Base-by-base conservation (phyloP, 2,797 vertebrate species). In the Tarsius wallacei region DNA sequence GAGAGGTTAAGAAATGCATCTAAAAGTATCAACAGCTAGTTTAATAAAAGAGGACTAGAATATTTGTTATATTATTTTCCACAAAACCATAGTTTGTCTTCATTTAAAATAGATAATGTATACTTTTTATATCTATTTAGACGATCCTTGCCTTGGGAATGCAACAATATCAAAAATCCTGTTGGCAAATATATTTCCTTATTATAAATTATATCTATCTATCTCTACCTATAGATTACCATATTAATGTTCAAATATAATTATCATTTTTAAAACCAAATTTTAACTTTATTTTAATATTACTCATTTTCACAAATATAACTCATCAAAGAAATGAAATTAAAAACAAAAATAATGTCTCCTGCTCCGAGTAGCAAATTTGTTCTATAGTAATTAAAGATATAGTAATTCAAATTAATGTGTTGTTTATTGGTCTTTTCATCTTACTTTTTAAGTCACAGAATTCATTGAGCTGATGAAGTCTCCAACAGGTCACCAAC, bases 141-240 rank as follows among this genome's bases (percentile, higher is more conserved):
- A 87, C n/a, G 1, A 55, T 90, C 55, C 10, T 26, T 91, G 14
- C 1, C 28, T 68, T 64, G 42, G 24, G 28, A 96, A 77, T 93
- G 4, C 28, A 91, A 90, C 10, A 71, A 14, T 89, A 96, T 74
- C 91, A 97, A 96, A 96, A 98, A 84, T 85, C 87, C 7, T 90
- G 36, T 96, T 96, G 85, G 57, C 80, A 24, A 89, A 77, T 93
- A 91, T 80, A 61, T 78, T 96, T 96, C 76, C 74, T 10, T 74
- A 4, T 28, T 55, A 81, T 33, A 84, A 78, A 57, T 63, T 59
- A 4, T 59, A 42, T 17, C 24, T 59, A 83, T 33, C n/a, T 90
- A 28, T 70, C 21, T 47, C 19, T 4, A 51, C 24, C 19, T 70
- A 68, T 64, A 61, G 28, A 85, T 84, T 7, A 22, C 2, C 5